These are phyloP conservation scores for Cephalopholis sonnerati DNA, from an alignment of 2,113 vertebrate genomes.

Conservation along the genomic window DNA sequence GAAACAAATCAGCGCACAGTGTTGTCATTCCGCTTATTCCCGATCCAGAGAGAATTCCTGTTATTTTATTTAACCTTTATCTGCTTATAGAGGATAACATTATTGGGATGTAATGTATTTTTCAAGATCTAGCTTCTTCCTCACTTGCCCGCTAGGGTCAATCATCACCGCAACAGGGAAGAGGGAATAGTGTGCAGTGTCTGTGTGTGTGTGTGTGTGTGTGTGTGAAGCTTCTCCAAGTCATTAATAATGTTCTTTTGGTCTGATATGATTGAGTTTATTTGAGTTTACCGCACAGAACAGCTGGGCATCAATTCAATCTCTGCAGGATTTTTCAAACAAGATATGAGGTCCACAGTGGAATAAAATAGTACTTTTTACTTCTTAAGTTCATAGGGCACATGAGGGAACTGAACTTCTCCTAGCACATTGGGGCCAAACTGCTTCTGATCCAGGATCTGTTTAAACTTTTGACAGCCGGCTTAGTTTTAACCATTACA, in stretches of 20 bases:
- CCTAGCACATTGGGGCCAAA: slow-evolving; percentile 3
- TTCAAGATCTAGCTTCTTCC: slow-evolving; percentile 60
- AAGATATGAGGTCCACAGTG: slow-evolving; percentile 13
- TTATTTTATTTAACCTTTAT: slow-evolving; percentile 76
- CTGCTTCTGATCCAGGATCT: slow-evolving; percentile 28
- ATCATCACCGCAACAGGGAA: slow-evolving; percentile 28
- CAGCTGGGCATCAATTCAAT: slow-evolving; percentile 46
- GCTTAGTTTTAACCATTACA: slow-evolving; percentile 6
- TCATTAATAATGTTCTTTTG: slow-evolving; percentile 69
- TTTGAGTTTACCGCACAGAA: slow-evolving; percentile 49
- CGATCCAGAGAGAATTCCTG: slow-evolving; percentile 66
- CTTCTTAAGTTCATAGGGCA: slow-evolving; percentile 17
- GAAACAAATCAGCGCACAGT: slow-evolving; percentile 66
- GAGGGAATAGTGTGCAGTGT: slow-evolving; percentile 24
- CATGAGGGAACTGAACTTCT: slow-evolving; percentile 18
- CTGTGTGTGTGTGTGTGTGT: slow-evolving; percentile 25
- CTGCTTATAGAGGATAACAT: slow-evolving; percentile 62
- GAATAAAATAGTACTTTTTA: slow-evolving; percentile 36
- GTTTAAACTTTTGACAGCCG: slow-evolving; percentile 42
- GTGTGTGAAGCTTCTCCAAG: slow-evolving; percentile 56
- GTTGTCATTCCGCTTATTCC: slow-evolving; percentile 68
- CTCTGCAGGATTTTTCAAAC: slow-evolving; percentile 40
- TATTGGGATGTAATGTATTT: slow-evolving; percentile 72
- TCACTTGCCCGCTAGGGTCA: slow-evolving; percentile 49
- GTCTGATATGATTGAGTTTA: slow-evolving; percentile 52